phyloP scores from a whole-genome alignment of 2,888 invertebrate species.

The Andrena haemorrhoa region DNA sequence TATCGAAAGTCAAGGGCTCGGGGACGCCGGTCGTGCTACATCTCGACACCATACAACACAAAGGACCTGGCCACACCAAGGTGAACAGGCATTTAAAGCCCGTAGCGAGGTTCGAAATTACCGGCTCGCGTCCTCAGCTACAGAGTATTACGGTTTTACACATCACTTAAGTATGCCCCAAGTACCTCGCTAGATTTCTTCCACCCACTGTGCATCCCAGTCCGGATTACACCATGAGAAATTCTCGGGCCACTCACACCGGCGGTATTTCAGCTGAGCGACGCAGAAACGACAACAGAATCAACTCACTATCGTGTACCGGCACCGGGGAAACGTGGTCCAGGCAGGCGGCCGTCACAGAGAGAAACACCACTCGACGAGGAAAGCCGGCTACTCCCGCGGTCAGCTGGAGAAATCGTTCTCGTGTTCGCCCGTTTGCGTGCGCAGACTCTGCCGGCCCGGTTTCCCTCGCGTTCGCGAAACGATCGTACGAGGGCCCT shows the following conservation, averaged over 20 bases:
- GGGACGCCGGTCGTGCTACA: neutral
- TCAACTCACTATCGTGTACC: conserved; percentile 52
- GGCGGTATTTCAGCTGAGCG: neutral
- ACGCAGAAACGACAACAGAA: neutral
- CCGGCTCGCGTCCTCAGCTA: neutral
- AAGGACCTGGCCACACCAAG: neutral
- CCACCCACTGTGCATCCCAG: neutral
- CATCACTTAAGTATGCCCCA: neutral
- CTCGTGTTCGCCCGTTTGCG: conserved; percentile 24
- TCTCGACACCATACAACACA: neutral
- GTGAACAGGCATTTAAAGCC: neutral
- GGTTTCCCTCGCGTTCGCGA: conserved; percentile 58
- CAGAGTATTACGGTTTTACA: neutral
- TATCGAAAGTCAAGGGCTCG: neutral
- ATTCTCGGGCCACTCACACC: conserved; percentile 9
- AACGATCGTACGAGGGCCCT: conserved; percentile 52
- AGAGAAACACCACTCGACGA: conserved; percentile 47
- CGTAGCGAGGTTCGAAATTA: neutral
- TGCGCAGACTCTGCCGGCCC: conserved; percentile 55
- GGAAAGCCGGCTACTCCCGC: conserved; percentile 46
- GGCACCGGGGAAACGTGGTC: conserved; percentile 51
- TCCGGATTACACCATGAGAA: neutral
- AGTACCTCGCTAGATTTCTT: neutral
- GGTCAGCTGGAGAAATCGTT: conserved; percentile 54
- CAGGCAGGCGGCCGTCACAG: conserved; percentile 52